Evolutionary conservation across 1,140 invertebrate species (phyloP), one percentile per base, ranked within the genome.

Genomic region (Elymnias hypermnestra): DNA sequence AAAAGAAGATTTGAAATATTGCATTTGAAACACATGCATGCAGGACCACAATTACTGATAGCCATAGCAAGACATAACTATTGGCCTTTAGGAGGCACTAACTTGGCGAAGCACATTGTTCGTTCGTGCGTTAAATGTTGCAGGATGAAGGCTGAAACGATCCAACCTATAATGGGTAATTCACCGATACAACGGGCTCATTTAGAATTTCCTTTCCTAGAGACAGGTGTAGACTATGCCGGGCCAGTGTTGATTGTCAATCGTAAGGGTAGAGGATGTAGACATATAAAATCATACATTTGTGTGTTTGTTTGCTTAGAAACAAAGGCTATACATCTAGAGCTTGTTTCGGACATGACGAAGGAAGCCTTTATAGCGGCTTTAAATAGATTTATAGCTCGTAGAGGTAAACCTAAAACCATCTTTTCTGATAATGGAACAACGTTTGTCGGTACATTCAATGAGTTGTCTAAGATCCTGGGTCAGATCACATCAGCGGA

Each of bases 231-330:
- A 0, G 75, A 79, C 44, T 82, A 62, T 22, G 59, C 68, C 2
- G 75, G 73, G 1, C 73, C 76, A 12, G 49, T 72, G 1, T 4
- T 56, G 28, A 61, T 70, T 12, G 55, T 56, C 7, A 33, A 57
- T 15, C 43, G 49, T n/a, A 65, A 58, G 22, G 63, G 66, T 17
- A 40, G 62, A 10, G 66, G 63, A 4, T 43, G 37, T 22, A 58
- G 43, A 10, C 31, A 45, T 1, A 36, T 51, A 0, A 88, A 88
- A 42, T 53, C 54, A 3, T 61, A 50, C 28, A 45, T 61, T 9
- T 50, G 42, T 15, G 12, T 61, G 3, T 61, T 61, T 47, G 49
- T 60, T 3, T 60, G 57, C 29, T 13, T 46, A 4, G 28, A 53
- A 18, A 25, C 29, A 6, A 57, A 45, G 17, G 58, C 52, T 6